These are phyloP conservation scores for Arothron firmamentum DNA, from an alignment of 2,113 vertebrate species.

Conservation along the genomic window DNA sequence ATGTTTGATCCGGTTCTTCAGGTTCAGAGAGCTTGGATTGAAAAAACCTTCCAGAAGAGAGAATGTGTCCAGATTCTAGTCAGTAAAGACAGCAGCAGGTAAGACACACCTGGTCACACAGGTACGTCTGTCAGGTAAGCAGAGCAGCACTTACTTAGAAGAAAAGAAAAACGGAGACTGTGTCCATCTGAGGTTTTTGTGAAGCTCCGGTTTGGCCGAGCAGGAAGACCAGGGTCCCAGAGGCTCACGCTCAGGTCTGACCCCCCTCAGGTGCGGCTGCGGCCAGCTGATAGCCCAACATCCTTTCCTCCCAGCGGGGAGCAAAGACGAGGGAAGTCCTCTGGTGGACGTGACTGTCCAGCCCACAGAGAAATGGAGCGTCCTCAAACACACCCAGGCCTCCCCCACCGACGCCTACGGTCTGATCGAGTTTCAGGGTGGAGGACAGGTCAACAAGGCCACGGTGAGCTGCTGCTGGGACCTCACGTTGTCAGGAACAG, in stretches of 20 bases:
- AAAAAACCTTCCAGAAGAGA: slow-evolving; percentile 90
- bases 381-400: slow-evolving; percentile 83
- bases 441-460: slow-evolving; percentile 89
- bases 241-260: not conserved
- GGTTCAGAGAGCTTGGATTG: slow-evolving; percentile 90
- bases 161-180: too few relatives aligned
- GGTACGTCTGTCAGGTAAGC: too few relatives aligned
- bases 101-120: not conserved
- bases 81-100: slow-evolving; percentile 89
- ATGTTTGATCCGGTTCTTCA: slow-evolving; percentile 40
- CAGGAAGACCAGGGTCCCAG: not conserved
- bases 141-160: too few relatives aligned
- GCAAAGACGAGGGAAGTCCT: slow-evolving; percentile 74
- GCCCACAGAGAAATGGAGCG: slow-evolving; percentile 80
- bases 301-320: slow-evolving; percentile 58
- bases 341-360: slow-evolving; percentile 74
- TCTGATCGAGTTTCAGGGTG: slow-evolving; percentile 90
- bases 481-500: not conserved
- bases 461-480: slow-evolving; percentile 67
- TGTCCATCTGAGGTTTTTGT: too few relatives aligned
- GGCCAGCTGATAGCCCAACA: slow-evolving; percentile 86
- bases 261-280: slow-evolving; percentile 83
- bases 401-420: slow-evolving; percentile 89
- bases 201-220: too few relatives aligned
- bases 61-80: slow-evolving; percentile 86